Percentiles rank a stretch among this genome's conserved stretches.
phyloP scores from a whole-genome alignment of 2,797 vertebrate species.

The Paedocypris micromegethes region DNA sequence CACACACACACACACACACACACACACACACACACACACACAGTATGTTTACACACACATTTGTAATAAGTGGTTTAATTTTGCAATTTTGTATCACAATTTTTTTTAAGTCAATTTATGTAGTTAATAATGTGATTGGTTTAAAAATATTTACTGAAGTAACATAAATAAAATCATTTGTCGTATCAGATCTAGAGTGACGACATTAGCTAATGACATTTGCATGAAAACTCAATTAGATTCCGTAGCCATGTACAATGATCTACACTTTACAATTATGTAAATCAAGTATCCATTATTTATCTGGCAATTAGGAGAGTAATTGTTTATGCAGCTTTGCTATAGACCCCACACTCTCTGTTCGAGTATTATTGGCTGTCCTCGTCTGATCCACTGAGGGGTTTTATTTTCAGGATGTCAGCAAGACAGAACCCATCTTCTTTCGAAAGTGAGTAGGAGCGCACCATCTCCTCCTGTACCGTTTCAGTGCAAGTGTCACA shows the following conservation, averaged over 20 bases:
- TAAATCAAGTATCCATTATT: background rate
- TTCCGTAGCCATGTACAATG: background rate
- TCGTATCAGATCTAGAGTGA: too few species aligned
- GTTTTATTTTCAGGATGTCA: slow-evolving; percentile 44
- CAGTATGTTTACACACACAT: too few species aligned
- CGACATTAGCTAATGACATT: background rate
- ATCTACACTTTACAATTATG: background rate
- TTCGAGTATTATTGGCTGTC: slow-evolving; percentile 36
- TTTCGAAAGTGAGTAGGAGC: slow-evolving; percentile 28
- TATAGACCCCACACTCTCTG: slow-evolving; percentile 27
- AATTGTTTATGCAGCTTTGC: slow-evolving; percentile 32
- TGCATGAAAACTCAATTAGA: background rate
- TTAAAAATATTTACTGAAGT: too few species aligned
- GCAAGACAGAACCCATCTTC: slow-evolving; percentile 31
- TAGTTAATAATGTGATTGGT: too few species aligned
- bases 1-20: too few species aligned
- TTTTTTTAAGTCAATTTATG: too few species aligned
- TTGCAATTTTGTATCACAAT: too few species aligned
- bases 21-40: too few species aligned
- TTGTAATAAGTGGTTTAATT: too few species aligned
- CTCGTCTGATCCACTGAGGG: slow-evolving; percentile 36
- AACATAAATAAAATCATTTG: too few species aligned
- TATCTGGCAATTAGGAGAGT: slow-evolving; percentile 1
- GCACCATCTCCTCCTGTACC: slow-evolving; percentile 28
- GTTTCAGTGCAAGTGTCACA: slow-evolving; percentile 45